Conservation (phyloP, 2,797 vertebrate genomes). For the Anguilla megastoma region DNA sequence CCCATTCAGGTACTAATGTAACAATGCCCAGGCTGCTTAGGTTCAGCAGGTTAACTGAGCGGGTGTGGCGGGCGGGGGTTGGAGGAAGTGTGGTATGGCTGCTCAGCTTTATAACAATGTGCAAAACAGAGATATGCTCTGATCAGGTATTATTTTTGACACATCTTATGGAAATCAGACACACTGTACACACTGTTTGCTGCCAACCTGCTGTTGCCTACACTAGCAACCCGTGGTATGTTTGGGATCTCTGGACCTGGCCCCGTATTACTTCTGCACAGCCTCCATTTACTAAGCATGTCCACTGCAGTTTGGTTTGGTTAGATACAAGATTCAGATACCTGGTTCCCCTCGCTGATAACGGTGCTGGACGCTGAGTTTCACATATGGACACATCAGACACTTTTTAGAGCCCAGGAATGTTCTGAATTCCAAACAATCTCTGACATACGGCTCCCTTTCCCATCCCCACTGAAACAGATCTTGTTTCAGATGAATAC, state of each 20-base stretch:
- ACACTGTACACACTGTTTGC: not conserved
- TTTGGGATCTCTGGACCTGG: not conserved
- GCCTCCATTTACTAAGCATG: not conserved
- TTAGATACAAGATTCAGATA: not conserved
- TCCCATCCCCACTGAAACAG: not conserved
- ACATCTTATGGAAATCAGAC: not conserved
- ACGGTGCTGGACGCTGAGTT: not conserved
- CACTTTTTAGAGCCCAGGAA: conserved; percentile 25
- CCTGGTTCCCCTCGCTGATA: not conserved
- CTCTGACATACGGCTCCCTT: conserved; percentile 4
- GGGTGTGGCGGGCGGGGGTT: no score
- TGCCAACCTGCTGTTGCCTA: not conserved
- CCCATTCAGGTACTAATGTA: not conserved
- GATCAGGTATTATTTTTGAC: not conserved
- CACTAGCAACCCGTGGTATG: not conserved
- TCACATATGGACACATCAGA: not conserved
- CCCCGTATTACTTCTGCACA: not conserved
- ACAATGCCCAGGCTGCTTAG: no score
- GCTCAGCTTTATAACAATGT: not conserved
- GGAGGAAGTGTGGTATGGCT: not conserved
- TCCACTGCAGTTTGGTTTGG: not conserved
- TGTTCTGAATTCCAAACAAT: conserved; percentile 33
- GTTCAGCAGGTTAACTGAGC: no score
- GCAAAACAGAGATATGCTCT: not conserved
- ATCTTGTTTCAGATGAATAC: conserved; percentile 29